Evolutionary conservation across 2,888 invertebrate genomes (phyloP).

Genomic region (Acanthosepion esculentum): DNA sequence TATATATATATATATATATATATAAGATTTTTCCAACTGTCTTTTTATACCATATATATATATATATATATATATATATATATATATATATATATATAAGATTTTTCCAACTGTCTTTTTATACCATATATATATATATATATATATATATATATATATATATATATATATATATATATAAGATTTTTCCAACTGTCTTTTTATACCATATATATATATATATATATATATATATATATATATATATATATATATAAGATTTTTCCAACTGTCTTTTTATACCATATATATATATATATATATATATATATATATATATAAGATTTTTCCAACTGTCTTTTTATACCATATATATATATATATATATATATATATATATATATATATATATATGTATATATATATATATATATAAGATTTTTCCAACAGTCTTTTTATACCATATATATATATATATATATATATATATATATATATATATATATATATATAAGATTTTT

Average conservation of each 20-base stretch:
- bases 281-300: conserved; percentile 39
- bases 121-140: conserved; percentile 42
- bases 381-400: conserved; percentile 4
- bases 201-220: conserved; percentile 45
- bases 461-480: conserved; percentile 37
- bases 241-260: conserved; percentile 39
- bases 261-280: too few species aligned
- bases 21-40: too few species aligned
- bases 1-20: conserved; percentile 36
- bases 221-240: conserved; percentile 24
- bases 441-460: conserved; percentile 36
- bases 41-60: too few species aligned
- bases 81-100: conserved; percentile 35
- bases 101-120: too few species aligned
- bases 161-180: conserved; percentile 24
- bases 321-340: too few species aligned
- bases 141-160: conserved; percentile 24
- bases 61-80: conserved; percentile 37
- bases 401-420: conserved; percentile 43
- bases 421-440: too few species aligned
- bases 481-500: too few species aligned
- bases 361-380: conserved; percentile 24
- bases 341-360: conserved; percentile 45
- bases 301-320: conserved; percentile 24
- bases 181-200: too few species aligned